Evolutionary conservation across 2,888 invertebrate genomes (phyloP), one percentile per base, ranked within the genome.

Genomic region (Cistogaster globosa): DNA sequence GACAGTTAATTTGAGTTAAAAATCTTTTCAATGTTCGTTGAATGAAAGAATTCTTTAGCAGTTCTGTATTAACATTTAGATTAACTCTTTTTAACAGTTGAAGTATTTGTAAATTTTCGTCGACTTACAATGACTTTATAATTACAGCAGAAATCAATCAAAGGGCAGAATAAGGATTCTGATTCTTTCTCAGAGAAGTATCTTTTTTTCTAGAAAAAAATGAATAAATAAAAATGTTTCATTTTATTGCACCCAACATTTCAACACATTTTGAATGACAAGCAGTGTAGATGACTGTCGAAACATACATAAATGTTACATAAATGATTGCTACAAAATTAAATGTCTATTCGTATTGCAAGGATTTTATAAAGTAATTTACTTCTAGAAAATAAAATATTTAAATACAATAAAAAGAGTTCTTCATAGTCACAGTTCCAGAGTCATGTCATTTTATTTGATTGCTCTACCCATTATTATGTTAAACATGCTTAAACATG

Each of bases 121-220:
- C 77, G 84, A 85, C 84, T 85, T 82, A 55, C 82, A 85, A 82
- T 82, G 84, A 85, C 84, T 85, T 75, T 75, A 82, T 85, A 85
- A 85, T 85, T 85, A 85, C 82, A 85, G 74, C 77, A 71, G 69
- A 78, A 82, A 85, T 85, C 82, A 85, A 85, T 85, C 84, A 85
- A 78, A 85, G 58, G 57, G 68, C 22, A 81, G 63, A 77, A 53
- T 57, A 57, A 45, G 55, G 60, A 68, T 67, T 57, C 53, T 53
- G 63, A 63, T 55, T 67, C 57, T 63, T 63, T 62, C 22, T 22
- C 5, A 32, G 48, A 63, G 51, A 65, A 5, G n/a, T 5, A 63
- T 45, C 51, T 7, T n/a, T 63, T 63, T 38, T 12, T 16, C 20
- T 45, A 14, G 26, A n/a, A 48, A 36, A 72, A 16, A 58, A 45